These are phyloP conservation scores for Taphrorychus bicolor DNA, from an alignment of 2,888 invertebrate genomes.

Conservation along the genomic window DNA sequence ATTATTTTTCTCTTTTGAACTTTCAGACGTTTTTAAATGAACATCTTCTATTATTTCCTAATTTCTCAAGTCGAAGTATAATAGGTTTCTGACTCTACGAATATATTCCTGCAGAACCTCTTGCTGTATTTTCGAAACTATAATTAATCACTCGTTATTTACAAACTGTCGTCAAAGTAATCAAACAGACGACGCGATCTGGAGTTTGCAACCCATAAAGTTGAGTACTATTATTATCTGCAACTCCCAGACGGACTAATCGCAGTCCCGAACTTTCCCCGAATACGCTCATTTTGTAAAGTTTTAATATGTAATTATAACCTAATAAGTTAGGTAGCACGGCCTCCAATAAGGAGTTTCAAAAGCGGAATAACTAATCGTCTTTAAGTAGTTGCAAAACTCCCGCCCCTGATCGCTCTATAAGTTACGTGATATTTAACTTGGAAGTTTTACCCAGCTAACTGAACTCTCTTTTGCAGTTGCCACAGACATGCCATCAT, in stretches of 20 bases:
- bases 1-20: no score
- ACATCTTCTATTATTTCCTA: no score
- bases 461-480: background rate
- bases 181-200: background rate
- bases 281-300: background rate
- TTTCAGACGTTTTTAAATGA: no score
- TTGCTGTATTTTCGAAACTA: background rate
- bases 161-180: slow-evolving; percentile 7
- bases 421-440: background rate
- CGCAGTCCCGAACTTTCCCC: background rate
- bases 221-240: background rate
- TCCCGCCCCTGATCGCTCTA: background rate
- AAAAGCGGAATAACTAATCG: background rate
- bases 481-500: slow-evolving; percentile 1
- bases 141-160: background rate
- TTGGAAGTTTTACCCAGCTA: background rate
- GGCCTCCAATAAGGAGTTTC: background rate
- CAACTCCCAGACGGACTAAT: background rate
- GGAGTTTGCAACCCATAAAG: background rate
- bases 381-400: background rate
- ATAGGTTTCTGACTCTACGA: no score
- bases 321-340: background rate
- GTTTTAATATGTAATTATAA: background rate
- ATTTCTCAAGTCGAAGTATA: no score
- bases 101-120: background rate